These are phyloP conservation scores for Falco concolor DNA, from an alignment of 2,797 vertebrate genomes.

Conservation along the genomic window DNA sequence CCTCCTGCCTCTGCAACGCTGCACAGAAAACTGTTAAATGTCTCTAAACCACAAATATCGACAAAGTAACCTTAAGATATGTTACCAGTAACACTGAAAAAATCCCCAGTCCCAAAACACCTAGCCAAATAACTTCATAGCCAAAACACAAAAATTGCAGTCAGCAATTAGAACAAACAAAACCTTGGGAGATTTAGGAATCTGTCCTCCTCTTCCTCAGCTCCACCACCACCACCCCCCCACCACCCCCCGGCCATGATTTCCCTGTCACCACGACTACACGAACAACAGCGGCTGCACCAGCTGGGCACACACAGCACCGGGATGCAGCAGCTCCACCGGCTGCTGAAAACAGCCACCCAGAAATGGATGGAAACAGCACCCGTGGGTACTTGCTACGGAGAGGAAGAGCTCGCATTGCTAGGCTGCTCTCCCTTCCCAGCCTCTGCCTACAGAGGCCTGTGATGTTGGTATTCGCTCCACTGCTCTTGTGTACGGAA, in stretches of 20 bases:
- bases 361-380: not conserved
- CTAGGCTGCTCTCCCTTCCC: not conserved
- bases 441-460: not conserved
- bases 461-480: not conserved
- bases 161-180: conserved; percentile 26
- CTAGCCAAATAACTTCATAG: conserved; percentile 5
- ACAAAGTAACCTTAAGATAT: not conserved
- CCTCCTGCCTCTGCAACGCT: not conserved
- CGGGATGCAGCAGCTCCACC: not conserved
- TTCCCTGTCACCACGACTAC: not conserved
- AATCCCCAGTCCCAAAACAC: not conserved
- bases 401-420: not conserved
- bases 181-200: conserved; percentile 20
- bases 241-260: not conserved
- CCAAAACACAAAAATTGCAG: conserved; percentile 15
- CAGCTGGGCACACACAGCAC: accelerated
- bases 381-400: not conserved
- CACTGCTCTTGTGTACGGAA: not conserved
- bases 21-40: not conserved
- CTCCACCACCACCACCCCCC: too few relatives aligned
- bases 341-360: not conserved
- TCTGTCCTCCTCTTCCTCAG: not conserved
- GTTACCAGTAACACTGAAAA: not conserved
- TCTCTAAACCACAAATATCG: not conserved
- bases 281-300: not conserved